A percentile compares a stretch with the other conserved stretches of the same genome.
phyloP scores from a whole-genome alignment of 2,888 invertebrate genomes.

The Drosophila buzzatii region DNA sequence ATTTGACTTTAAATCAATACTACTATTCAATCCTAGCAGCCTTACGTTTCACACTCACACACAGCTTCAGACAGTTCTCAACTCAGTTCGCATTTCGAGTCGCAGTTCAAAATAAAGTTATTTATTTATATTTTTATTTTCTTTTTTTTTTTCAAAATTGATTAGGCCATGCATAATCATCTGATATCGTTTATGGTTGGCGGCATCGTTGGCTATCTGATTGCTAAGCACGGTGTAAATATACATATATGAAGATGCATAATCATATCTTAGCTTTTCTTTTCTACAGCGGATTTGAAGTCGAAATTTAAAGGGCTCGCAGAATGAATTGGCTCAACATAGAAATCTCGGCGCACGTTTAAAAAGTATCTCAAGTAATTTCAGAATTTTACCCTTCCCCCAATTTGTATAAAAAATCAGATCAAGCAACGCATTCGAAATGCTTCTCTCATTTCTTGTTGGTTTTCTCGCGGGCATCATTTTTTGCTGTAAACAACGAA shows the following conservation, averaged over 20 bases:
- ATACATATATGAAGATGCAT: background rate
- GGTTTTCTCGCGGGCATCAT: background rate
- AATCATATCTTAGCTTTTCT: background rate
- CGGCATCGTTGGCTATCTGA: background rate
- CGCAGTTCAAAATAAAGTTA: background rate
- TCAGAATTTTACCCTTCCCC: background rate
- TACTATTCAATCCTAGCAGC: background rate
- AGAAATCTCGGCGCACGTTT: background rate
- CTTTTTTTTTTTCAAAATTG: background rate
- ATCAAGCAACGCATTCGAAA: background rate
- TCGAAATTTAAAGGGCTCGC: background rate
- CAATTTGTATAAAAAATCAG: background rate
- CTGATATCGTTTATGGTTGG: background rate
- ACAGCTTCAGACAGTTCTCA: too few species aligned
- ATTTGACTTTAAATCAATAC: slow-evolving; percentile 3
- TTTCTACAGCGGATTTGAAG: background rate
- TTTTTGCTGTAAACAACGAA: background rate
- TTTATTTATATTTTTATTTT: background rate
- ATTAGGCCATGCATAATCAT: background rate
- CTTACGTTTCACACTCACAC: background rate
- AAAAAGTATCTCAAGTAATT: background rate
- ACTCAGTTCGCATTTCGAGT: background rate
- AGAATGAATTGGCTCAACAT: too few species aligned
- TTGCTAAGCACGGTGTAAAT: background rate
- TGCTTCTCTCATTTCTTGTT: background rate